These are phyloP conservation scores for Actinostola sp. DNA, from an alignment of 92 coral and sea anemone species.

Conservation along the genomic window DNA sequence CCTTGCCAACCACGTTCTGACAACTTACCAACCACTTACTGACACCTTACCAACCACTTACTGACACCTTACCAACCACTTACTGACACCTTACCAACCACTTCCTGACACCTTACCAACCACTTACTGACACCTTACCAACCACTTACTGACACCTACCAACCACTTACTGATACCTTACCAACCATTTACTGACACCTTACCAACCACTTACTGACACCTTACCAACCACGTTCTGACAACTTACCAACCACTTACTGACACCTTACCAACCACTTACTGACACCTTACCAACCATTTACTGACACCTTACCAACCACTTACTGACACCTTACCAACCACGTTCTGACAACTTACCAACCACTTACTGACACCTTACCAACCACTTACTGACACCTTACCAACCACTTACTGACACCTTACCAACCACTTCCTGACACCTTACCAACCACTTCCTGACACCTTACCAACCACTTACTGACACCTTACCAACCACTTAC, in stretches of 20 bases:
- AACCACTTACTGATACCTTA: too few relatives aligned
- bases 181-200: too few relatives aligned
- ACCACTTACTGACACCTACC: conserved; percentile 7
- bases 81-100: conserved; percentile 9
- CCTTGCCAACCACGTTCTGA: neutral
- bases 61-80: conserved; percentile 1
- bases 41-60: too few relatives aligned
- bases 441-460: conserved; percentile 5
- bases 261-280: conserved; percentile 7
- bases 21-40: conserved; percentile 2
- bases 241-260: conserved; percentile 4
- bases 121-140: too few relatives aligned
- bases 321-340: conserved; percentile 9
- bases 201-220: conserved; percentile 7
- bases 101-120: too few relatives aligned
- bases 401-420: too few relatives aligned
- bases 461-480: too few relatives aligned
- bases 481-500: conserved; percentile 5
- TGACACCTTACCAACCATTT: too few relatives aligned
- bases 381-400: too few relatives aligned
- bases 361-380: conserved; percentile 5
- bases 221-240: conserved; percentile 5
- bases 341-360: too few relatives aligned
- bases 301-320: neutral
- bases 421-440: conserved; percentile 4